Conservation (phyloP, 1,140 invertebrate genomes). For the Drosophila cardini region DNA sequence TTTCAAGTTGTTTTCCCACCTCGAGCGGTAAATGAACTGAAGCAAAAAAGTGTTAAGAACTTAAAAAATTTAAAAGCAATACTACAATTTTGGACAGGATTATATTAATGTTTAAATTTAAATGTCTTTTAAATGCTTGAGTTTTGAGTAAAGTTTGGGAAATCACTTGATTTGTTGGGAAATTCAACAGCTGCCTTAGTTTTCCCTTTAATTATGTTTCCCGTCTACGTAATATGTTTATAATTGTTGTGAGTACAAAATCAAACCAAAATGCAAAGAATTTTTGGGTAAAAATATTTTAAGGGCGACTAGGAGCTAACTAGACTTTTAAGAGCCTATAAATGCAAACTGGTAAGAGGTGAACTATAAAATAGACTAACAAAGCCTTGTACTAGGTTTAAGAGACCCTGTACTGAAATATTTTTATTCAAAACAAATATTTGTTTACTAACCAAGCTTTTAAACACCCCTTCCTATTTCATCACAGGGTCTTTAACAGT, state of each 20-base stretch:
- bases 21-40: neutral
- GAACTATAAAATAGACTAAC: too few species aligned
- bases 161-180: slow-evolving; percentile 15
- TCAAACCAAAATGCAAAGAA: slow-evolving; percentile 51
- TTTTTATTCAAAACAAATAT: too few species aligned
- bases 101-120: too few species aligned
- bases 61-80: slow-evolving; percentile 31
- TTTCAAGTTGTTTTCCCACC: slow-evolving; percentile 27
- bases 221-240: slow-evolving; percentile 41
- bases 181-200: slow-evolving; percentile 21
- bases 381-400: too few species aligned
- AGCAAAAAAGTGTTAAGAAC: slow-evolving; percentile 7
- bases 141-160: too few species aligned
- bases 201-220: slow-evolving; percentile 1
- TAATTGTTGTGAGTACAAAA: slow-evolving; percentile 48
- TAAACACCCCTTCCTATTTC: too few species aligned
- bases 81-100: slow-evolving; percentile 15
- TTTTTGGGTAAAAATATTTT: too few species aligned
- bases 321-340: neutral
- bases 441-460: too few species aligned
- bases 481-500: too few species aligned
- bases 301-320: too few species aligned
- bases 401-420: too few species aligned
- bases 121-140: too few species aligned
- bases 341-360: neutral